Conservation (phyloP, 2,113 vertebrate genomes). For the Oryctolagus cuniculus region mOryCun1.1 NC_091438.1:160043001-160043500, state of each 20-base stretch:
- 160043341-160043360: fast-evolving
- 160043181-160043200: fast-evolving
- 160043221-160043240: not conserved
- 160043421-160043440: not conserved
- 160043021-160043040: not conserved
- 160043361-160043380: not conserved
- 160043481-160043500: not conserved
- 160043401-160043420: not conserved
- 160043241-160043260: not conserved
- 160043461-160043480: not conserved
- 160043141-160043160: fast-evolving
- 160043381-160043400: fast-evolving
- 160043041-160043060: not conserved
- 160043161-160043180: not conserved
- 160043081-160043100: not conserved
- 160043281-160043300: not conserved
- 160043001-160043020: not conserved
- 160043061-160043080: not conserved
- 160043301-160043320: not conserved
- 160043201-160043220: not conserved
- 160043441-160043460: not conserved
- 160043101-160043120: not conserved
- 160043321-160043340: not conserved
- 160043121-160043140: not conserved
- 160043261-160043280: not conserved